Evolutionary conservation across 2,113 vertebrate genomes (phyloP), one percentile per base, ranked within the genome.

Genomic region (Brachypodius melanocephalos): DNA sequence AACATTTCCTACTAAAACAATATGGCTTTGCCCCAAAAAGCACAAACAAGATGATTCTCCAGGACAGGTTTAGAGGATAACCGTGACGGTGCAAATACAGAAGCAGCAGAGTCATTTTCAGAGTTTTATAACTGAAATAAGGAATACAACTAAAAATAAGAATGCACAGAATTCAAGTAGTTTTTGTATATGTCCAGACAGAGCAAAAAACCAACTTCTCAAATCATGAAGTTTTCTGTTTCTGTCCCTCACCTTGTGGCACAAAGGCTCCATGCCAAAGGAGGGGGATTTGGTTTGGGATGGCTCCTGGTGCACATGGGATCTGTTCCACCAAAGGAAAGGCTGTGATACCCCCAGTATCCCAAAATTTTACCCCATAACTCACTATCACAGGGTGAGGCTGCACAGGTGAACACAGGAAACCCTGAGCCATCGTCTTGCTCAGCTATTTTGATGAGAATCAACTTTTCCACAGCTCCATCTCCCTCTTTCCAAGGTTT

Each of bases 21-120:
- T 8, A 32, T 3, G 51, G 58, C 8, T 82, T 68, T 65, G 25
- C 22, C 76, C 52, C 45, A n/a, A 43, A 17, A 22, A 32, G 7
- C 15, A 26, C 36, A 32, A 57, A 17, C 4, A 42, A 49, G 5
- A 18, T 0, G 0, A 34, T 54, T 31, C 14, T 38, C 34, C n/a
- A 8, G 31, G 24, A 34, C 6, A 20, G 14, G 32, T 17, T 38
- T 34, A 31, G 29, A 72, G 26, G 24, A 34, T 6, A 58, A 87
- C 8, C 8, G 13, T 32, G 29, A 7, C 1, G 8, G 10, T 18
- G 11, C 51, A 66, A 74, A 42, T 2, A 43, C 3, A 54, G 61
- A 54, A 85, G 67, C 24, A 38, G 48, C 31, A 28, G 20, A 77
- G 32, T 24, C 5, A 5, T 7, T 36, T 48, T 57, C 28, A n/a